Evolutionary conservation across 2,888 invertebrate genomes (phyloP).

Genomic region (Acleris sparsana): DNA sequence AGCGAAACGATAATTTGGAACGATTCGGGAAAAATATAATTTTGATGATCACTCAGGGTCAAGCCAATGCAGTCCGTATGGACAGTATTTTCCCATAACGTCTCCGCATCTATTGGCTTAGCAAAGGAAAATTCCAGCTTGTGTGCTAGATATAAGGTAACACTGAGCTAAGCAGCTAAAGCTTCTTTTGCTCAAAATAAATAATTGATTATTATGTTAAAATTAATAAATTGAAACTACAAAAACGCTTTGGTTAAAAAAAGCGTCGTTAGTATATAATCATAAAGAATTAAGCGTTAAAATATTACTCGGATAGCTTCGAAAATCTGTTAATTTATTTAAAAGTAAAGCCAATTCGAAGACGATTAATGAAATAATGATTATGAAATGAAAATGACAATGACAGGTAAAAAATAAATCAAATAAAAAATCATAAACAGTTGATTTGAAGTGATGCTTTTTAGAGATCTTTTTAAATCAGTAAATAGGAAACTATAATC

Average conservation of each 20-base stretch:
- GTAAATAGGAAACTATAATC: slow-evolving; percentile 51
- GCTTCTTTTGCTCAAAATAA: slow-evolving; percentile 49
- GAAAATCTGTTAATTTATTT: slow-evolving; percentile 25
- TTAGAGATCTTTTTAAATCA: slow-evolving; percentile 52
- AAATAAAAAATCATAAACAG: slow-evolving; percentile 38
- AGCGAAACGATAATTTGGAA: slow-evolving; percentile 65
- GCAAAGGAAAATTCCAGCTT: slow-evolving; percentile 60
- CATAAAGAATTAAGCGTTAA: slow-evolving; percentile 31
- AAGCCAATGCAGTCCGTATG: slow-evolving; percentile 50
- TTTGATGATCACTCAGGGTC: slow-evolving; percentile 40
- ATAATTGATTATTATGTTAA: slow-evolving; percentile 41
- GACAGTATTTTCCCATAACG: slow-evolving; percentile 63
- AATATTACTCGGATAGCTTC: slow-evolving; percentile 26
- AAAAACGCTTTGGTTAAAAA: slow-evolving; percentile 58
- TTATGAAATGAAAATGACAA: slow-evolving; percentile 36
- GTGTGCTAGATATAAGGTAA: slow-evolving; percentile 46
- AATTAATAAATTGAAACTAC: slow-evolving; percentile 38
- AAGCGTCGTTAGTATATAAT: slow-evolving; percentile 65
- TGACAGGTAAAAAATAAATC: slow-evolving; percentile 28
- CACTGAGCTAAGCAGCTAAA: slow-evolving; percentile 54
- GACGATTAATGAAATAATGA: slow-evolving; percentile 34
- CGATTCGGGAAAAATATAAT: slow-evolving; percentile 64
- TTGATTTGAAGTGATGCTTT: slow-evolving; percentile 72
- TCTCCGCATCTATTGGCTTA: slow-evolving; percentile 59
- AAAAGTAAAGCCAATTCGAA: slow-evolving; percentile 13